Base-by-base conservation (phyloP, 2,888 invertebrate genomes). In the Mellilla xanthometata region DNA sequence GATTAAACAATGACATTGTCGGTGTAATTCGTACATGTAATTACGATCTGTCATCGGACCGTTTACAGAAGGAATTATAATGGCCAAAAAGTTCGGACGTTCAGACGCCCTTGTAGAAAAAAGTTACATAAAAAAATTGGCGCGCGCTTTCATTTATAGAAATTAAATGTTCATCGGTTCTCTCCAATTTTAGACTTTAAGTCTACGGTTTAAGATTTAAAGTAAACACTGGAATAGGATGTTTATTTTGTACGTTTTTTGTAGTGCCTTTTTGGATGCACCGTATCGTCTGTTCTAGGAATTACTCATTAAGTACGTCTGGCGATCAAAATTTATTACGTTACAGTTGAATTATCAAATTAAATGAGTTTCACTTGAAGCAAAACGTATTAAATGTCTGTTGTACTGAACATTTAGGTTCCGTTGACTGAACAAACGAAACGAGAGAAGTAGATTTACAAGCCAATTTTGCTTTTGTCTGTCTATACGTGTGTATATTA, bases 211-310 rank as follows among this genome's bases (percentile, higher is more conserved):
- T 42, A 46, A 9, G 11, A 19, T 6, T 32, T 8, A 34, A 19
- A 32, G 19, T 24, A 24, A 24, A 35, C 28, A 15, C 28, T 27
- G n/a, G 9, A 28, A n/a, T 31, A 34, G 34, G 11, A 27, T 46
- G 44, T 33, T 53, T 42, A 40, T 39, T 48, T 43, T 49, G 48
- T 48, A 50, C 58, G 22, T 60, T 67, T 72, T 62, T 53, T 54
- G 54, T 47, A 43, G 49, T 43, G 43, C 47, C 60, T 70, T 68
- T 69, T 72, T 62, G 63, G 62, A 65, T 66, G 53, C 60, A 58
- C 62, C 60, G 64, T 31, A 42, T 39, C 46, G 22, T 58, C 59
- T 54, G 58, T 79, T 80, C 81, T 79, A 77, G 76, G 79, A 81
- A 81, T 57, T 52, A 59, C 71, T 79, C 70, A 78, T 78, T 77